Evolutionary conservation across 2,888 invertebrate species (phyloP), one percentile per base, ranked within the genome.

Genomic region (Ormia ochracea): DNA sequence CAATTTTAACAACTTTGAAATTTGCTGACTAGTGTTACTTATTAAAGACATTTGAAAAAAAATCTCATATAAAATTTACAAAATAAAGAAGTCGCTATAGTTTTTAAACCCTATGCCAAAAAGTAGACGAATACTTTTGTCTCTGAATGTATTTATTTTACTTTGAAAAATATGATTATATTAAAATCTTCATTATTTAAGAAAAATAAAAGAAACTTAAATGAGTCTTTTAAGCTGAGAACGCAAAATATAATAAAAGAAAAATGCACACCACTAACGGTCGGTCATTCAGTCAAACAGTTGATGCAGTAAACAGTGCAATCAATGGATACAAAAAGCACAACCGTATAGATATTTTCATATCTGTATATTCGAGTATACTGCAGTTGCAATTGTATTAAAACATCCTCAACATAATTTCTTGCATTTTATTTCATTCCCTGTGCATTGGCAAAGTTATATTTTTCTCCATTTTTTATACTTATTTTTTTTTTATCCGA

Each of bases 361-460:
- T 26, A n/a, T 59, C 17, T 41, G 38, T 26, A 38, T 17, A 17
- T 26, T 12, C 14, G n/a, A 58, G 9, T 23, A 28, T 4, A 59
- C 6, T 38, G 9, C 14, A 6, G n/a, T n/a, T n/a, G n/a, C 41
- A 41, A 54, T 43, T 45, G 43, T 48, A 61, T 76, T 73, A 72
- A 70, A 63, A 74, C 79, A 85, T 86, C 85, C 84, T 86, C 85
- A 85, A 12, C 50, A 50, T 85, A 87, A 87, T 87, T 86, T 87
- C 81, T 85, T 83, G 85, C 84, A 86, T 87, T 88, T 88, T 86
- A 87, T 87, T 87, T 87, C 83, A 65, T 45, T 73, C 61, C 41
- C 58, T 74, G 81, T 81, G n/a, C n/a, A n/a, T n/a, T n/a, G n/a
- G n/a, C n/a, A n/a, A n/a, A n/a, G n/a, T n/a, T n/a, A n/a, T n/a